Evolutionary conservation across 2,113 vertebrate species (phyloP), one percentile per base, ranked within the genome.

Genomic region (Eulacestoma nigropectus): DNA sequence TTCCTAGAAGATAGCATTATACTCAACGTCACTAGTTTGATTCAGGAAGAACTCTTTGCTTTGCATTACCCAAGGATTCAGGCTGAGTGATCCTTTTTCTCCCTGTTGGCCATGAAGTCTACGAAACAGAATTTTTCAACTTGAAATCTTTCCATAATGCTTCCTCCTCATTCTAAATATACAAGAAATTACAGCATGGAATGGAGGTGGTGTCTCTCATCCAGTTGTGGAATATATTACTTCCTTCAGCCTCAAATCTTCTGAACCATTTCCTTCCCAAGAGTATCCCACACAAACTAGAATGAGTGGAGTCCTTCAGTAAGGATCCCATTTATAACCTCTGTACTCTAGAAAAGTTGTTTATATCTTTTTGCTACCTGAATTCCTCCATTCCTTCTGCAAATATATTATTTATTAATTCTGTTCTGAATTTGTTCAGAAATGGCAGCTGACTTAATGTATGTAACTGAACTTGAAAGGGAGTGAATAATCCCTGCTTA

Each of bases 101-200:
- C 39, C 29, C 29, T 6, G 1, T 62, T 93, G 84, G 82, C 69
- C 85, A 30, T n/a, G 32, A 94, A 82, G n/a, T 29, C 64, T 89
- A 9, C 18, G n/a, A 70, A 94, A 65, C 27, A 78, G 32, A 81
- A 67, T 82, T 94, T 93, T 91, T 87, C 81, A 50, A 15, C 62
- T 59, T 91, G 82, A 91, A 87, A 57, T 56, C 18, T 18, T 90
- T 87, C 90, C 65, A 78, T 67, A 90, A 87, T 84, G n/a, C 90
- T 92, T 93, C 57, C 69, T 91, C 60, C 65, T 95, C 81, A 46
- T 93, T 95, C 82, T 95, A 95, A 91, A 94, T 70, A 84, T 70
- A 91, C 11, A 60, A 75, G 14, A 86, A 91, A 22, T 77, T 78
- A 56, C 68, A 87, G 87, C 35, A 85, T 52, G 70, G 69, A 93